A percentile compares a stretch with the other conserved stretches of the same genome.
Conservation (phyloP, 2,888 invertebrate genomes). For the Acleris sparsana region DNA sequence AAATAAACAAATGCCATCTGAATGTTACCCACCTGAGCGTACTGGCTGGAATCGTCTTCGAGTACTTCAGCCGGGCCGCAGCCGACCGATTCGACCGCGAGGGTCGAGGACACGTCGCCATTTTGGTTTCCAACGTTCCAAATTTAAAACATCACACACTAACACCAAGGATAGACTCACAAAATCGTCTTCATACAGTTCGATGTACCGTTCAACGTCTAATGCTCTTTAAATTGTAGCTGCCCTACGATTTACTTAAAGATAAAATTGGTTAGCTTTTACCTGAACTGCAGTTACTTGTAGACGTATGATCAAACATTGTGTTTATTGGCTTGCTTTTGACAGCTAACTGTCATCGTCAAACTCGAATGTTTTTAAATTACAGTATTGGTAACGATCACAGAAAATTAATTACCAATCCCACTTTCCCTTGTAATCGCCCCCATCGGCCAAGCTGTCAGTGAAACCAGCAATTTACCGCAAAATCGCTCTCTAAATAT, state of each 20-base stretch:
- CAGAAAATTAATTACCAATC: slow-evolving; percentile 1
- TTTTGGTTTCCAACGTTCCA: slow-evolving; percentile 44
- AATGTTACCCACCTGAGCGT: slow-evolving; percentile 69
- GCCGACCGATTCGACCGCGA: slow-evolving; percentile 66
- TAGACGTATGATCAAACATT: no score
- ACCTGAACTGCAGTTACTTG: background rate
- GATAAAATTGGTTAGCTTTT: slow-evolving; percentile 23
- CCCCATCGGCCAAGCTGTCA: slow-evolving; percentile 13
- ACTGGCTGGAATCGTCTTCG: slow-evolving; percentile 73
- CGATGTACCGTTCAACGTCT: slow-evolving; percentile 5
- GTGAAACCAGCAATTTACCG: slow-evolving; percentile 41
- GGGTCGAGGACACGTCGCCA: slow-evolving; percentile 73
- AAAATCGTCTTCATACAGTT: slow-evolving; percentile 13
- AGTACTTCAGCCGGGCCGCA: slow-evolving; percentile 71
- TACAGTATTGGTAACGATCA: background rate
- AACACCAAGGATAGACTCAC: background rate
- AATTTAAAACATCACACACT: slow-evolving; percentile 38
- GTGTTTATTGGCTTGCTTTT: no score
- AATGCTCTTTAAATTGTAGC: slow-evolving; percentile 31
- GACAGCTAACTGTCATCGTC: no score
- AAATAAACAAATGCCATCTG: no score
- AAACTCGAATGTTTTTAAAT: background rate
- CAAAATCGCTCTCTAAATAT: slow-evolving; percentile 52
- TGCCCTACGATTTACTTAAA: slow-evolving; percentile 31
- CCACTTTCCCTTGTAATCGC: background rate